Base-by-base conservation (phyloP, 2,888 invertebrate species). In the Caenorhabditis doughertyi region DNA sequence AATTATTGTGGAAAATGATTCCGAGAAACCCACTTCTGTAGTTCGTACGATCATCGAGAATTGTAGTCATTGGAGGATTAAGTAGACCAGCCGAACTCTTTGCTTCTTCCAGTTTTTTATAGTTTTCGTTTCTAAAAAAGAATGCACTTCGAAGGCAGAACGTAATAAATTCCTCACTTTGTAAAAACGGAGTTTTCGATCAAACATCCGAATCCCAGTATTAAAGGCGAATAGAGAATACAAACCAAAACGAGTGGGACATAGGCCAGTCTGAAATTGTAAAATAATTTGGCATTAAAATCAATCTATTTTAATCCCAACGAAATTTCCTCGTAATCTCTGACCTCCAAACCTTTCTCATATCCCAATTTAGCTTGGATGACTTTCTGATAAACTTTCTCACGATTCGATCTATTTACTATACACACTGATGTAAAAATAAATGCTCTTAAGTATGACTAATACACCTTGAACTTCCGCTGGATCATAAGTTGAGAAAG, bases 221-320 rank as follows among this genome's bases (percentile, higher is more conserved):
- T 1, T 11, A 5, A 0, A 11, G n/a, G 8, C 8, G 70, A 25
- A 27, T 56, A 18, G 21, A 55, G 16, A 9, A 68, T 2, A 18
- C 62, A 18, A 2, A 42, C 42, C 27, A 35, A 11, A n/a, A 62
- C 7, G 0, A 73, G 27, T 4, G 73, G 64, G 29, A 42, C 16
- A 27, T 74, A 65, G 9, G 47, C 55, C 29, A 65, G 16, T 56
- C 65, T 65, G 47, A 25, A 74, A 65, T 16, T 18, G n/a, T n/a
- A n/a, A n/a, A n/a, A n/a, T n/a, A n/a, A n/a, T n/a, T n/a, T n/a
- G n/a, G n/a, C n/a, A n/a, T n/a, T n/a, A n/a, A n/a, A n/a, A n/a
- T n/a, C n/a, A n/a, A n/a, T n/a, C n/a, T n/a, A n/a, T n/a, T n/a
- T n/a, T n/a, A n/a, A n/a, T n/a, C n/a, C n/a, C n/a, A n/a, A n/a